These are phyloP conservation scores for Apis mellifera DNA, from an alignment of 1,140 invertebrate species.

Conservation along the genomic window Amel_HAv3.1 CM009943.2:8458501-8459000, in stretches of 20 bases:
- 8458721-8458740: not conserved
- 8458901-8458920: constrained; percentile 33
- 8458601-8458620: too few relatives aligned
- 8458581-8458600: too few relatives aligned
- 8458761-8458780: constrained; percentile 3
- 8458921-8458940: constrained; percentile 30
- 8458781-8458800: too few relatives aligned
- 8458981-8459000: constrained; percentile 54
- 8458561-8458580: too few relatives aligned
- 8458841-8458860: constrained; percentile 32
- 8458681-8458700: not conserved
- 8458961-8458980: constrained; percentile 14
- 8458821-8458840: not conserved
- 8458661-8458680: too few relatives aligned
- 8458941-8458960: constrained; percentile 33
- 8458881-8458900: not conserved
- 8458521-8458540: too few relatives aligned
- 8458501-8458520: too few relatives aligned
- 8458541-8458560: too few relatives aligned
- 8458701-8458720: not conserved
- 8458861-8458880: not conserved
- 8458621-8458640: too few relatives aligned
- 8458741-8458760: not conserved
- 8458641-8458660: too few relatives aligned
- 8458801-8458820: constrained; percentile 4